Base-by-base conservation (phyloP, 2,797 vertebrate species). In the Taeniopygia guttata region DNA sequence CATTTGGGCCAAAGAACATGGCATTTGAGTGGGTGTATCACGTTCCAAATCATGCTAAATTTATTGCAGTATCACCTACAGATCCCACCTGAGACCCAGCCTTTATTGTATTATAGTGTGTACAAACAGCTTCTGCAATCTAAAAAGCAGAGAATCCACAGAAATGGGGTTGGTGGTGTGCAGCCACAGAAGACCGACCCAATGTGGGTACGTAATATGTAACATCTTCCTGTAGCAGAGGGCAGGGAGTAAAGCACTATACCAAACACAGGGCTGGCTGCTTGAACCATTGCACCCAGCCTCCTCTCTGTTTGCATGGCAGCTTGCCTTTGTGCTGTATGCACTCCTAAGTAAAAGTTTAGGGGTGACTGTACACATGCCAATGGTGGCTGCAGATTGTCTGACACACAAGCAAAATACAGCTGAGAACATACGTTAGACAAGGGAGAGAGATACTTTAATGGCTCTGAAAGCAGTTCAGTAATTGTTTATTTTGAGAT, bases 151-250 rank as follows among this genome's bases (percentile, higher is more conserved):
- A 30, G 15, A 55, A n/a, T 30, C 36, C 59, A 52, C 7, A 4
- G n/a, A 54, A 87, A 43, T 4, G 5, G 77, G 23, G 15, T 5
- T 63, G 34, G 20, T 11, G 15, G 20, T 68, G 49, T 29, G 8
- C 32, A n/a, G 45, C 14, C 64, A 56, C 34, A 43, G 51, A 86
- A n/a, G n/a, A n/a, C n/a, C n/a, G n/a, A n/a, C n/a, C n/a, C n/a
- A n/a, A 23, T 85, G 46, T 72, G 70, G 13, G 5, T 38, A 18
- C 0, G 0, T 42, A 60, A 48, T 51, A 36, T 0, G 0, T 27
- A 69, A 49, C 36, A 10, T 42, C 49, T 25, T 46, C 72, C 38
- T 40, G 36, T 43, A 69, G 51, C 27, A 84, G 30, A 86, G 16
- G 48, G n/a, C 32, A 46, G 40, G 40, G 63, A 85, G 22, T 51